Conservation (phyloP, 2,113 vertebrate genomes). For the Oceanodroma tethys region DNA sequence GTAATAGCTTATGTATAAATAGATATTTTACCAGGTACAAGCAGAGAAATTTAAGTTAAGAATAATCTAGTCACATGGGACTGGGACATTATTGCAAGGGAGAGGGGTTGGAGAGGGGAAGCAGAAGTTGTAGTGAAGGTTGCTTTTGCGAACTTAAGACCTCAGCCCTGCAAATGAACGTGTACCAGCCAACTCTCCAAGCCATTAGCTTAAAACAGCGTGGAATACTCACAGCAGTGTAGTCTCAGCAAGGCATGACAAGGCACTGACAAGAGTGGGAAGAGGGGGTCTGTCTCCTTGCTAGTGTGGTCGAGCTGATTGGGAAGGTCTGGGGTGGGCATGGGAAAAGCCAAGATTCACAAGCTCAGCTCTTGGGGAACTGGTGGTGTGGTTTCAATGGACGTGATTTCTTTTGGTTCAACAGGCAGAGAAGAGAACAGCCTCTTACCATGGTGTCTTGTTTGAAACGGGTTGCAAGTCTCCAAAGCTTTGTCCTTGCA, state of each 20-base stretch:
- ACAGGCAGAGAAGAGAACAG: background rate
- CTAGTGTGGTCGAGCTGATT: background rate
- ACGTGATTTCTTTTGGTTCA: background rate
- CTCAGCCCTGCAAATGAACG: background rate
- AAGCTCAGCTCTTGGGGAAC: background rate
- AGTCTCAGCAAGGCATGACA: background rate
- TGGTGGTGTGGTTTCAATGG: background rate
- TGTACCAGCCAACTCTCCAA: background rate
- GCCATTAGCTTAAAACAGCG: rapidly evolving
- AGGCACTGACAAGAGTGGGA: background rate
- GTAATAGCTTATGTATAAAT: background rate
- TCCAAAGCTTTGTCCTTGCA: background rate
- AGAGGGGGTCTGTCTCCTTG: background rate
- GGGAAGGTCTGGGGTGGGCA: background rate
- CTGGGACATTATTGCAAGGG: background rate
- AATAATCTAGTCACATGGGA: background rate
- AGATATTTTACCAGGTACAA: background rate
- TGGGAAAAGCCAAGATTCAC: background rate
- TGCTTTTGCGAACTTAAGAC: background rate
- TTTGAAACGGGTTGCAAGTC: background rate
- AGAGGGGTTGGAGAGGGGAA: background rate
- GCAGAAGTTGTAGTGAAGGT: background rate
- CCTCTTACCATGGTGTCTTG: background rate
- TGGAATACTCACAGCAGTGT: background rate
- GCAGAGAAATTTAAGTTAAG: background rate